A percentile compares a stretch with the other conserved stretches of the same genome.
phyloP scores from a whole-genome alignment of 2,113 vertebrate species.

The Thryonomys swinderianus region DNA sequence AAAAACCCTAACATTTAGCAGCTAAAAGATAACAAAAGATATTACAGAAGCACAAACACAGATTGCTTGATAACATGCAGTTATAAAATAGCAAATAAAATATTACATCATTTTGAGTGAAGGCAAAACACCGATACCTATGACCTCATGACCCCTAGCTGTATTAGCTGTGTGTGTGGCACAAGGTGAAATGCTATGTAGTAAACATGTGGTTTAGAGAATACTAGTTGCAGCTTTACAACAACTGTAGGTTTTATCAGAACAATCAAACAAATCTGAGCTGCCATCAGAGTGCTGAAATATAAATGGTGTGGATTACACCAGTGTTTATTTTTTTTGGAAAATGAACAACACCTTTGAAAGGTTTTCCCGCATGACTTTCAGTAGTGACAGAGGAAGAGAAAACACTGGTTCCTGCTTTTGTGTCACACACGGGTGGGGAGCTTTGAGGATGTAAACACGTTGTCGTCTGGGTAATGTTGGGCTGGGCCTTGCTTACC shows the following conservation, averaged over 20 bases:
- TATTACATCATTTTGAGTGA: neutral
- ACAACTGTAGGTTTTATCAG: neutral
- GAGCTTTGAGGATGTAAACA: neutral
- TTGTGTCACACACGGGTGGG: neutral
- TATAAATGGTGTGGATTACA: neutral
- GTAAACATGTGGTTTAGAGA: neutral
- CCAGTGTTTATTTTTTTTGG: neutral
- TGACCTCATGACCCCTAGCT: fast-evolving
- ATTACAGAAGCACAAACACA: neutral
- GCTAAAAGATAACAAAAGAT: neutral
- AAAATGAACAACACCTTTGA: neutral
- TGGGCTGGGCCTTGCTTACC: neutral
- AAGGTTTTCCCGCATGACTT: neutral
- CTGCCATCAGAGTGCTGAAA: neutral
- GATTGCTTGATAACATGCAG: neutral
- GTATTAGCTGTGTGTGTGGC: neutral
- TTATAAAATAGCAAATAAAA: neutral
- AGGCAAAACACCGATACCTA: too few relatives aligned
- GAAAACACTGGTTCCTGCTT: neutral
- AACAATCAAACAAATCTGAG: neutral
- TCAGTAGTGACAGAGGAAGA: neutral
- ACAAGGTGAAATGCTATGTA: neutral
- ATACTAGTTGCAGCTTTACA: neutral
- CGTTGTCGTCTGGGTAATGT: neutral
- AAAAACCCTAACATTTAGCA: neutral